Evolutionary conservation across 2,113 vertebrate genomes (phyloP).

Genomic region (Bos indicus): DNA sequence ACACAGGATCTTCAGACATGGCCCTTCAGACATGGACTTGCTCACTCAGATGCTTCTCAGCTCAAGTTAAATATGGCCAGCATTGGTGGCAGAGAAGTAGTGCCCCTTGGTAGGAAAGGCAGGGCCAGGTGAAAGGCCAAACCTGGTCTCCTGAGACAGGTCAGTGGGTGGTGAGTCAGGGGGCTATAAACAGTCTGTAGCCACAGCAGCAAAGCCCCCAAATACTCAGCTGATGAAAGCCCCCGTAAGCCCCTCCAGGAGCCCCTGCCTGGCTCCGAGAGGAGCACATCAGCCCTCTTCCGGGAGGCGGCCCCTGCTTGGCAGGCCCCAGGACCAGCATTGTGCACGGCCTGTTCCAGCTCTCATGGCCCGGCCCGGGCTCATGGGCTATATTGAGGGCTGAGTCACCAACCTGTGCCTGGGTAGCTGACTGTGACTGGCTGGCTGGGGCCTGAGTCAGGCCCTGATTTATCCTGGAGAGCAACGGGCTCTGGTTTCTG

Average conservation of each 20-base stretch:
- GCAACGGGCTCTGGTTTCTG: constrained; percentile 63
- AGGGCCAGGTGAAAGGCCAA: constrained; percentile 42
- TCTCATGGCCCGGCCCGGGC: constrained; percentile 14
- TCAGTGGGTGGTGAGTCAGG: constrained; percentile 62
- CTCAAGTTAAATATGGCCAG: background rate
- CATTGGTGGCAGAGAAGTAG: background rate
- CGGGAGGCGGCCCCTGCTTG: constrained; percentile 44
- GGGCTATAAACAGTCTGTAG: constrained; percentile 50
- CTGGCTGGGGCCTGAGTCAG: constrained; percentile 70
- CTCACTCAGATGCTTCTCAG: background rate
- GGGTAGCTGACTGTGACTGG: constrained; percentile 51
- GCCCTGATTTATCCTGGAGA: constrained; percentile 77
- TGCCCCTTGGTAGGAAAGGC: background rate
- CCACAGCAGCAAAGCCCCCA: background rate
- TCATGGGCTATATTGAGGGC: constrained; percentile 75
- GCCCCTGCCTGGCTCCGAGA: background rate
- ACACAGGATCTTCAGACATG: background rate
- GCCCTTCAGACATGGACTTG: background rate
- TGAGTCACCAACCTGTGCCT: constrained; percentile 70
- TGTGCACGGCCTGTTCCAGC: constrained; percentile 71
- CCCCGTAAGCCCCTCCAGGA: constrained; percentile 47
- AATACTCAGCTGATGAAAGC: constrained; percentile 61
- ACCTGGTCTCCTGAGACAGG: constrained; percentile 54
- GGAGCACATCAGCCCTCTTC: background rate
- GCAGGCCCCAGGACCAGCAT: constrained; percentile 57